Evolutionary conservation across 30 jellyfish, hydroid and myxozoan species (phyloP).

Genomic region (Chrysaora quinquecirrha): DNA sequence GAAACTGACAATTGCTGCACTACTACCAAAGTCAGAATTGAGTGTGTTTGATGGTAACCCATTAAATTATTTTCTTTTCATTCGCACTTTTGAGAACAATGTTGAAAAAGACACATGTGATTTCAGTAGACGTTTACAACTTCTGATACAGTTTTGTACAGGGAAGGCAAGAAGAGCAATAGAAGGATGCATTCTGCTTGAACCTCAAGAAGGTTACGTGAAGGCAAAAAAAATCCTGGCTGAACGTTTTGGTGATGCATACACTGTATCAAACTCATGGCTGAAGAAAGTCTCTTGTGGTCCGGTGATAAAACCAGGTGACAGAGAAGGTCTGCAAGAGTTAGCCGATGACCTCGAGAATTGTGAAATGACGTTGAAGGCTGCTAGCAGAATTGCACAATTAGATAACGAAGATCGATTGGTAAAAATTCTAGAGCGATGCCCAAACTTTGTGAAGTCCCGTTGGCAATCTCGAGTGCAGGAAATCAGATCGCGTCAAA

Average conservation of each 20-base stretch:
- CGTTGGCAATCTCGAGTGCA: conserved; percentile 53
- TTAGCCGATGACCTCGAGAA: conserved; percentile 46
- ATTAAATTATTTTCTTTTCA: conserved; percentile 1
- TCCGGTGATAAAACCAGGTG: conserved; percentile 47
- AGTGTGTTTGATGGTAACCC: conserved; percentile 34
- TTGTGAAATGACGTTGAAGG: conserved; percentile 47
- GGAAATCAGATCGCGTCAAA: conserved; percentile 20
- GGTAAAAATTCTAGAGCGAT: conserved; percentile 38
- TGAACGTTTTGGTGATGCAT: conserved; percentile 42
- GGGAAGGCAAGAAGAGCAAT: conserved; percentile 37
- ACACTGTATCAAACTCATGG: conserved; percentile 48
- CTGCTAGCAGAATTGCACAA: conserved; percentile 29
- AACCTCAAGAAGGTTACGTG: conserved; percentile 19
- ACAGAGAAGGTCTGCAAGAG: conserved; percentile 34
- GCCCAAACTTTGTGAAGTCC: conserved; percentile 48
- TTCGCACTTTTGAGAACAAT: conserved; percentile 10
- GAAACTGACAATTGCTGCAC: conserved; percentile 42
- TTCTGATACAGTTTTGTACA: conserved; percentile 25
- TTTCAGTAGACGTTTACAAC: conserved; percentile 12
- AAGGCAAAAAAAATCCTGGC: conserved; percentile 12
- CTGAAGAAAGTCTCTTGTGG: conserved; percentile 21
- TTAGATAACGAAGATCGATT: conserved; percentile 25
- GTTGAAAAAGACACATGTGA: no score
- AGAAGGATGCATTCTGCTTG: conserved; percentile 28
- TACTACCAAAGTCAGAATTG: conserved; percentile 45